These are phyloP conservation scores for Sebastes reedi DNA, from an alignment of 2,797 vertebrate genomes.

Conservation along the genomic window DNA sequence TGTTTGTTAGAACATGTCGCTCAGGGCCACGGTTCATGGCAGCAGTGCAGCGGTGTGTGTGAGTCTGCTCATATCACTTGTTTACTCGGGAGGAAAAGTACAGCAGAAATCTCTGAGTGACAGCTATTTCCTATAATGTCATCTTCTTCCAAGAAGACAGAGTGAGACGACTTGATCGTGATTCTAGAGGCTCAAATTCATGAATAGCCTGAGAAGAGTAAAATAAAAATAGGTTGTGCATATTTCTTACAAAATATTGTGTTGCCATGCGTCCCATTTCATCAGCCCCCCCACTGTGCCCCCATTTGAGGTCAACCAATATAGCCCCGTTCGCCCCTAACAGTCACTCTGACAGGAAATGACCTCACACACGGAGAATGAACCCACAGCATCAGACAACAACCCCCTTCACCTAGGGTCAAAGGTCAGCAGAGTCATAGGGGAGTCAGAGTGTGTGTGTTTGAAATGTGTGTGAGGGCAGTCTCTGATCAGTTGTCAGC, in stretches of 20 bases:
- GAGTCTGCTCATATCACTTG: constrained; percentile 17
- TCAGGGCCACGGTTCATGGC: constrained; percentile 45
- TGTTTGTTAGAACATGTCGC: constrained; percentile 56
- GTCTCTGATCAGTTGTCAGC: constrained; percentile 69
- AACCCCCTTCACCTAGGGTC: constrained; percentile 61
- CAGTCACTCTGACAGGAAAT: constrained; percentile 66
- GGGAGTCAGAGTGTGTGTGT: constrained; percentile 62
- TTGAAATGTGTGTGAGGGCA: constrained; percentile 50
- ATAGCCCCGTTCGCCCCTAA: constrained; percentile 25
- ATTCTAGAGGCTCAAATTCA: not conserved
- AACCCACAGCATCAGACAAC: constrained; percentile 60
- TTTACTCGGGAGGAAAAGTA: constrained; percentile 25
- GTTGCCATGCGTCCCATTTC: not conserved
- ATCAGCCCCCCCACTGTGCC: constrained; percentile 15
- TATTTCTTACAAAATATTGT: constrained; percentile 12
- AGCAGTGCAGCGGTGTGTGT: constrained; percentile 20
- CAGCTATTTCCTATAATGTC: constrained; percentile 11
- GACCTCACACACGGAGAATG: constrained; percentile 72
- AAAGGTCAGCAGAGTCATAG: constrained; percentile 61
- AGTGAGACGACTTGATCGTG: not conserved
- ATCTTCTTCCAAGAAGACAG: not conserved
- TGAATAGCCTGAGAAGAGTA: not conserved
- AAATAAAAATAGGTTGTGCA: not conserved
- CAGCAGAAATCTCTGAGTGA: constrained; percentile 13
- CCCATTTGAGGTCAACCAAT: constrained; percentile 44